phyloP scores from a whole-genome alignment of 2,113 vertebrate genomes.

The Syngnathus typhle region DNA sequence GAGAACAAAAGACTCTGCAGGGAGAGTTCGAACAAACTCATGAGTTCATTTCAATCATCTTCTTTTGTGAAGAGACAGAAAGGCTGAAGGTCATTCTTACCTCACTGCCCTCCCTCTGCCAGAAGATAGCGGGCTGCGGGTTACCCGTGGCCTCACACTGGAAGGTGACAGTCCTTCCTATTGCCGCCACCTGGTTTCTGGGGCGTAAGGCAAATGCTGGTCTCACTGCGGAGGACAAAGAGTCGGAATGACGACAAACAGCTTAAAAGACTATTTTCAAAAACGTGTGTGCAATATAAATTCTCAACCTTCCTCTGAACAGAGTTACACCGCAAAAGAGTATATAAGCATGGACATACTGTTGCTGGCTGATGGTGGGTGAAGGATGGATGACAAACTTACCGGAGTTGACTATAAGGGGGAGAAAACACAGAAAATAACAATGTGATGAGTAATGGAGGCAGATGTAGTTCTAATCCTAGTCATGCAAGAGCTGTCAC shows the following conservation, averaged over 20 bases:
- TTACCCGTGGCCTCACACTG: constrained; percentile 91
- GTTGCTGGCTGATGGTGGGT: constrained; percentile 75
- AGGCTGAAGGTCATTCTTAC: constrained; percentile 63
- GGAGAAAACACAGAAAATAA: constrained; percentile 66
- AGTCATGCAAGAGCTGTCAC: not conserved
- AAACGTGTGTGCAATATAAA: not conserved
- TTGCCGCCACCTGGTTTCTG: constrained; percentile 84
- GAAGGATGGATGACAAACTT: constrained; percentile 88
- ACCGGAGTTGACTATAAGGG: constrained; percentile 89
- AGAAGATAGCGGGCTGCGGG: constrained; percentile 93
- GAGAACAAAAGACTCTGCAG: constrained; percentile 92
- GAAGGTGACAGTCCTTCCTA: constrained; percentile 87
- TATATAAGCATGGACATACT: constrained; percentile 75
- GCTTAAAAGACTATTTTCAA: not conserved
- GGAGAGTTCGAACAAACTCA: constrained; percentile 13
- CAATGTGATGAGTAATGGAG: constrained; percentile 43
- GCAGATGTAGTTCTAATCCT: not conserved
- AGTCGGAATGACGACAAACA: constrained; percentile 32
- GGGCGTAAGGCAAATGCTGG: constrained; percentile 87
- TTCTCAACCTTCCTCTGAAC: constrained; percentile 4
- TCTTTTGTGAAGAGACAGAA: constrained; percentile 22
- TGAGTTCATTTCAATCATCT: constrained; percentile 15
- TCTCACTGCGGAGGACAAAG: constrained; percentile 73
- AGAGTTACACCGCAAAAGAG: not conserved
- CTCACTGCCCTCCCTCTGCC: constrained; percentile 91